Evolutionary conservation across 1,140 invertebrate genomes (phyloP), one percentile per base, ranked within the genome.

Genomic region (Dreissena rostriformis): DNA sequence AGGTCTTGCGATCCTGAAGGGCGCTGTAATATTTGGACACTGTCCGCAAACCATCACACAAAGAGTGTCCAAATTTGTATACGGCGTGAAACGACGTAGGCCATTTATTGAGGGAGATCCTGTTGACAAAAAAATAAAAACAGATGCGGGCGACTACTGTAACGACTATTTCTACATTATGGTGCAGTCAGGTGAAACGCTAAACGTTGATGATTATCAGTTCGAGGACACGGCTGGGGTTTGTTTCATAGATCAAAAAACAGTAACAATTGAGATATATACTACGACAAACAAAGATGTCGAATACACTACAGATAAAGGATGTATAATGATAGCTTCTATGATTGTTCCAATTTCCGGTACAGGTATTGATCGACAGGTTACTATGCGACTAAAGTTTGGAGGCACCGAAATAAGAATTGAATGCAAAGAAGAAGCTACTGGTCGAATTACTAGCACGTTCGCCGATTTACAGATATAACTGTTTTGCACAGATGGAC

Each of bases 371-470:
- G 17, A 26, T 68, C 24, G 66, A 28, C 24, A 22, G 17, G 66
- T 68, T 28, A 22, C n/a, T 17, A 29, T 68, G 1, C 24, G 24
- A 68, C 24, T 68, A 1, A 68, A 28, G 24, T 68, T 68, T 29
- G 66, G 66, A 4, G 66, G 66, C 15, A 68, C 66, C 17, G 66
- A 68, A 68, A 6, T 68, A 68, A 26, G 29, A 24, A 5, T 68
- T n/a, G 66, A 68, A 28, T 68, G 66, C 66, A 4, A 68, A 17
- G 66, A 68, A 68, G 66, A 28, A 28, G 66, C 6, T 17, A 68
- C 66, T 1, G 66, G 66, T 17, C 24, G 6, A 5, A 68, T 68
- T 5, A 68, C 66, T 17, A 17, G 29, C 66, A 15, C 2, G 77
- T 39, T 39, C 39, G 8, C 8, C 8, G 39, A 39, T 39, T 39